phyloP scores from a whole-genome alignment of 1,140 invertebrate species.

The Zaprionus kolodkinae region DNA sequence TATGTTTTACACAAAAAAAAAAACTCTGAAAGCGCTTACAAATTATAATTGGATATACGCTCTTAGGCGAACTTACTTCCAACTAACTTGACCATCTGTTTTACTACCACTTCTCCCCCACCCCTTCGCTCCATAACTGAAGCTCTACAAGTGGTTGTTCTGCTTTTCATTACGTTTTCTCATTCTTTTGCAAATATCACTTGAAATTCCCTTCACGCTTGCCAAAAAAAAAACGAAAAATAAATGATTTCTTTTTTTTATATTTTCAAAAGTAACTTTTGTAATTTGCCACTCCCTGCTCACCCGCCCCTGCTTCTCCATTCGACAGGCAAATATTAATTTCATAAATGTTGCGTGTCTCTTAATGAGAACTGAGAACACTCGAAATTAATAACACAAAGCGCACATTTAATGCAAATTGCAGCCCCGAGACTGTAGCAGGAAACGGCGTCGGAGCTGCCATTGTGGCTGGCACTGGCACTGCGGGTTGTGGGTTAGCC shows the following conservation, averaged over 20 bases:
- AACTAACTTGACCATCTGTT: neutral
- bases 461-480: slow-evolving; percentile 8
- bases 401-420: slow-evolving; percentile 81
- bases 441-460: neutral
- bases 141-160: slow-evolving; percentile 13
- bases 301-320: neutral
- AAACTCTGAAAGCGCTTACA: neutral
- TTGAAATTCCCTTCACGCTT: slow-evolving; percentile 18
- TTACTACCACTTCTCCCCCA: neutral
- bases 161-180: neutral
- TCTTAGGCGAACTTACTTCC: neutral
- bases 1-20: neutral
- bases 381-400: slow-evolving; percentile 80
- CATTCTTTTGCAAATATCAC: neutral
- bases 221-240: slow-evolving; percentile 24
- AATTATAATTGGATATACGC: neutral
- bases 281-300: slow-evolving; percentile 7
- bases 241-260: slow-evolving; percentile 46
- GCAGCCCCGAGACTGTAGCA: slow-evolving; percentile 48
- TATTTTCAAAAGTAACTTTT: slow-evolving; percentile 15
- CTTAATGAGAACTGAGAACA: slow-evolving; percentile 68
- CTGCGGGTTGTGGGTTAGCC: neutral
- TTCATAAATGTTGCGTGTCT: slow-evolving; percentile 68
- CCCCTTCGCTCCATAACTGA: neutral
- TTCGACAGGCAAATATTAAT: slow-evolving; percentile 61